These are phyloP conservation scores for Phenganax stokvisi DNA, from an alignment of 92 coral and sea anemone species.

Conservation along the genomic window DNA sequence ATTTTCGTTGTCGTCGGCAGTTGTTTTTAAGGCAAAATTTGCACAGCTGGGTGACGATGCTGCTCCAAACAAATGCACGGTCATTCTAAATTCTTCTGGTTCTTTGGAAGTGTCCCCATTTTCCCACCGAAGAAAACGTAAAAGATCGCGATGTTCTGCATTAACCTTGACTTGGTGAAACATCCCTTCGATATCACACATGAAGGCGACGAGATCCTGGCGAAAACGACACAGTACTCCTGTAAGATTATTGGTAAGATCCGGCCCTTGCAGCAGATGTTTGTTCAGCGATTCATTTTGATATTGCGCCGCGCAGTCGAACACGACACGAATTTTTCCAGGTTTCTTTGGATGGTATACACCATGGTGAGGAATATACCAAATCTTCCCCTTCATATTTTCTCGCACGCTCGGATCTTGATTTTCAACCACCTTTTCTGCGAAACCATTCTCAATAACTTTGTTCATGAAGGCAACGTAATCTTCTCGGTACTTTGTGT, in stretches of 20 bases:
- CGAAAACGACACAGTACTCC: slow-evolving; percentile 48
- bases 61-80: slow-evolving; percentile 51
- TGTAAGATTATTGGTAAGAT: neutral
- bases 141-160: slow-evolving; percentile 41
- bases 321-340: neutral
- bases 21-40: slow-evolving; percentile 39
- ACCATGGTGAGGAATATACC: slow-evolving; percentile 4
- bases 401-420: neutral
- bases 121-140: slow-evolving; percentile 48
- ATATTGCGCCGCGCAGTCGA: slow-evolving; percentile 6
- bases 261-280: neutral
- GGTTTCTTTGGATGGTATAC: slow-evolving; percentile 15
- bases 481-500: neutral
- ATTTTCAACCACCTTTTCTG: slow-evolving; percentile 23
- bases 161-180: slow-evolving; percentile 48
- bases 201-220: slow-evolving; percentile 45
- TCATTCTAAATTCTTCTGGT: slow-evolving; percentile 45
- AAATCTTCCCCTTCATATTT: neutral
- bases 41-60: slow-evolving; percentile 48
- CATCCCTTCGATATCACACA: slow-evolving; percentile 50
- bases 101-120: slow-evolving; percentile 38
- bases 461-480: slow-evolving; percentile 27
- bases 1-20: slow-evolving; percentile 32
- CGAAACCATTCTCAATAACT: slow-evolving; percentile 36
- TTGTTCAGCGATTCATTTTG: neutral